These are phyloP conservation scores for Cheiracanthium punctorium DNA, from an alignment of 2,888 invertebrate genomes.

Conservation along the genomic window DNA sequence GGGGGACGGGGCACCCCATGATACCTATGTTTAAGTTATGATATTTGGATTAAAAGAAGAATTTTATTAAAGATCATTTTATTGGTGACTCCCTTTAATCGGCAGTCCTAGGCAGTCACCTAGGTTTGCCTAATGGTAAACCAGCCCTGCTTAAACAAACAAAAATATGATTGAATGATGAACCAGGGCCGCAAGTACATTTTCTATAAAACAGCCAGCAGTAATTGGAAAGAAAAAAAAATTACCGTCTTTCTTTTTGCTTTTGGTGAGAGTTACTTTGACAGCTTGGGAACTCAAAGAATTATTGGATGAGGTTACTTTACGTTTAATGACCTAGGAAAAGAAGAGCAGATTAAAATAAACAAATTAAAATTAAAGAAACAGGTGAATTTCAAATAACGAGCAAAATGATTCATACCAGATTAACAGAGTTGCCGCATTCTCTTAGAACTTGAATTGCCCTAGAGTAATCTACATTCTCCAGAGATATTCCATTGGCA, in stretches of 20 bases:
- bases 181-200: too few species aligned
- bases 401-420: conserved; percentile 77
- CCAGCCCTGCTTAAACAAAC: too few species aligned
- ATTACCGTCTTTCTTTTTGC: conserved; percentile 94
- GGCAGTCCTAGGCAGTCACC: too few species aligned
- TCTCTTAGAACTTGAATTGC: conserved; percentile 94
- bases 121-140: too few species aligned
- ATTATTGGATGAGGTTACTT: conserved; percentile 80
- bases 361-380: background rate
- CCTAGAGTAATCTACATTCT: conserved; percentile 97
- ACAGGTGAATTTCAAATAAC: background rate
- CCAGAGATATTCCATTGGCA: conserved; percentile 95
- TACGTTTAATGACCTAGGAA: conserved; percentile 84
- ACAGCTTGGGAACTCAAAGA: conserved; percentile 81
- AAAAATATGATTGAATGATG: too few species aligned
- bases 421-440: conserved; percentile 90
- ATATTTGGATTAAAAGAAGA: too few species aligned
- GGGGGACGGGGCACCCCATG: too few species aligned
- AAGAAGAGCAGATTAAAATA: background rate
- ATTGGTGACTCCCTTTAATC: too few species aligned
- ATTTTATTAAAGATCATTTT: too few species aligned
- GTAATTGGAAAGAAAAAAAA: too few species aligned
- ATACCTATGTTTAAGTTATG: too few species aligned
- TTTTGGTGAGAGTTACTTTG: conserved; percentile 91
- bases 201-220: too few species aligned